Evolutionary conservation across 2,797 vertebrate species (phyloP), one percentile per base, ranked within the genome.

Genomic region (Eupleurogrammus muticus): DNA sequence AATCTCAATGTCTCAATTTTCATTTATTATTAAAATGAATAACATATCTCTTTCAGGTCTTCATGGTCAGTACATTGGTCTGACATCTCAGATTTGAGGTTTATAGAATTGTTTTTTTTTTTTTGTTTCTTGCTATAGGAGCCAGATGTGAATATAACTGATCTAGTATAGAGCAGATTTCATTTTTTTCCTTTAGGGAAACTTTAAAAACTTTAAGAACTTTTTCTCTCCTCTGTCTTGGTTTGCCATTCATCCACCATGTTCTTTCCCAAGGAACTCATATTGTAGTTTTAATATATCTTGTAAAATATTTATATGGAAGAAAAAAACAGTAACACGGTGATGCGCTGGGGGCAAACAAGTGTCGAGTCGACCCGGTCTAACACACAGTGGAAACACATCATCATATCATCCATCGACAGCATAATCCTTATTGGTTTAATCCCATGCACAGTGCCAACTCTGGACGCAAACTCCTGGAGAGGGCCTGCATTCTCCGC

Each of bases 361-460:
- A 92, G 92, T 85, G 81, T 70, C 21, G 77, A 91, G 92, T 80
- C 36, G 86, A 89, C 48, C 56, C 66, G 42, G 75, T 70, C 71
- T 75, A 90, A 89, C 91, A 82, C 81, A 56, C 68, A 72, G 83
- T 84, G 81, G 87, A 88, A 87, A 82, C 80, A 73, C 85, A 90
- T 89, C 91, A n/a, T n/a, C n/a, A n/a, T 82, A 91, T 92, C 88
- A 92, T 90, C 84, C 58, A 81, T 83, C 75, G 82, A 28, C 28
- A 28, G 28, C 3, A 83, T 80, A 91, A 93, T 90, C 90, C 87
- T 88, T 88, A 82, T 73, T 83, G 81, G 64, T 85, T 90, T 90
- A 92, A 93, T 93, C 87, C 6, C 6, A 28, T 28, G 28, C 6
- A 28, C 28, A 28, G 3, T 28, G 28, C 28, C 28, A 28, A 28